Percentiles rank a stretch among this genome's conserved stretches.
Conservation (phyloP, 1,140 invertebrate genomes). For the Drosophila setifemur region DNA sequence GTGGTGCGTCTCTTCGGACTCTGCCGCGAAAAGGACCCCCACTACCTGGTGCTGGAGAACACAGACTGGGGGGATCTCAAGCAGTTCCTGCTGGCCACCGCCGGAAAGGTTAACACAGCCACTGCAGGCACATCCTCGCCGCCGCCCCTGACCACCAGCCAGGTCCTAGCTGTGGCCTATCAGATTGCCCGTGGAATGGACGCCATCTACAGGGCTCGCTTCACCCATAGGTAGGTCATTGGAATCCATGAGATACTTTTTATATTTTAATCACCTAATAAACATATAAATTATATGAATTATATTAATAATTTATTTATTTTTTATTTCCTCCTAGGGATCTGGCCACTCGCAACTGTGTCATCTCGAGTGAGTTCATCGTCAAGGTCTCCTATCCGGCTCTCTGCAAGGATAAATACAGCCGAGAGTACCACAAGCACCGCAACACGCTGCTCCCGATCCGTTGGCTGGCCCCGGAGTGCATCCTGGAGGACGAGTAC, state of each 20-base stretch:
- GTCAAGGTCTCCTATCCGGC: slow-evolving; percentile 93
- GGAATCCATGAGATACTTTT: too few relatives aligned
- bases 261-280: too few relatives aligned
- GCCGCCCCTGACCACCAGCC: slow-evolving; percentile 87
- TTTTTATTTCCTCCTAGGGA: slow-evolving; percentile 83
- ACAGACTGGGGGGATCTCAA: slow-evolving; percentile 98
- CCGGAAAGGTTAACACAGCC: slow-evolving; percentile 73
- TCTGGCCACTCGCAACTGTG: slow-evolving; percentile 95
- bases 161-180: slow-evolving; percentile 88
- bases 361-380: slow-evolving; percentile 91
- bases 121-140: slow-evolving; percentile 79
- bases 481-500: slow-evolving; percentile 94
- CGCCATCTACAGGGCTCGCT: slow-evolving; percentile 84
- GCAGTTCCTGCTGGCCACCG: slow-evolving; percentile 94
- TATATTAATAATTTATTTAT: neutral
- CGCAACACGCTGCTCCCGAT: slow-evolving; percentile 91
- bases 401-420: slow-evolving; percentile 92
- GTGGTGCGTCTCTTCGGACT: slow-evolving; percentile 91
- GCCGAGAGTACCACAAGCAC: slow-evolving; percentile 92
- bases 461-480: slow-evolving; percentile 94
- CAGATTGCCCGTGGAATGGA: slow-evolving; percentile 94
- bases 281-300: too few relatives aligned
- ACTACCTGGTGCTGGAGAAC: slow-evolving; percentile 94
- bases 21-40: slow-evolving; percentile 92
- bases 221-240: slow-evolving; percentile 69